Percentiles rank a stretch among this genome's conserved stretches.
These are phyloP conservation scores for Pseudobourletiella spinata DNA, from an alignment of 1,140 invertebrate genomes.

Conservation along the genomic window DNA sequence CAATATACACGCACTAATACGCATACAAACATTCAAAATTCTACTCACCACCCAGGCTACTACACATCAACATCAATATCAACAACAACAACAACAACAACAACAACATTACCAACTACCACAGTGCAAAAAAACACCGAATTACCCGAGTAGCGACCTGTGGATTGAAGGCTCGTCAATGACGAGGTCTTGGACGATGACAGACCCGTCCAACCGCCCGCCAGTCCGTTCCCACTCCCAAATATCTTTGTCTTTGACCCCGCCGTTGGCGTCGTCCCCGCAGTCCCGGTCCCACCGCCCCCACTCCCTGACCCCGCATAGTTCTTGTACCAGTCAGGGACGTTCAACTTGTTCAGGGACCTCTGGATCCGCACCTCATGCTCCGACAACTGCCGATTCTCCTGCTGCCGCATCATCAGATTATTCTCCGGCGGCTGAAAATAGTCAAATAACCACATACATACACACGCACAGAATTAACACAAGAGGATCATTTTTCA, in stretches of 20 bases:
- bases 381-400: constrained; percentile 72
- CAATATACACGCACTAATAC: no score
- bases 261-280: constrained; percentile 12
- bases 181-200: constrained; percentile 64
- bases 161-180: constrained; percentile 49
- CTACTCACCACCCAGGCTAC: neutral
- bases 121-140: neutral
- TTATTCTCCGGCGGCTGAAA: constrained; percentile 82
- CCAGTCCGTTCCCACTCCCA: constrained; percentile 36
- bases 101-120: neutral
- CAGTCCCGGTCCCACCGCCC: constrained; percentile 54
- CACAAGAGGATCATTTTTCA: no score
- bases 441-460: no score
- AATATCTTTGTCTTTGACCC: constrained; percentile 38
- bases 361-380: constrained; percentile 85
- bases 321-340: constrained; percentile 91
- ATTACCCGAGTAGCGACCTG: constrained; percentile 28
- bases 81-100: neutral
- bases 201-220: constrained; percentile 57
- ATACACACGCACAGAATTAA: no score
- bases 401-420: constrained; percentile 58
- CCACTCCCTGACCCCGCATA: constrained; percentile 53
- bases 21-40: neutral
- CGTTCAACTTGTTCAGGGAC: constrained; percentile 81
- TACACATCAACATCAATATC: neutral